A percentile compares a stretch with the other conserved stretches of the same genome.
Evolutionary conservation across 2,888 invertebrate genomes (phyloP).

Genomic region (Pristionchus japonicus): DNA sequence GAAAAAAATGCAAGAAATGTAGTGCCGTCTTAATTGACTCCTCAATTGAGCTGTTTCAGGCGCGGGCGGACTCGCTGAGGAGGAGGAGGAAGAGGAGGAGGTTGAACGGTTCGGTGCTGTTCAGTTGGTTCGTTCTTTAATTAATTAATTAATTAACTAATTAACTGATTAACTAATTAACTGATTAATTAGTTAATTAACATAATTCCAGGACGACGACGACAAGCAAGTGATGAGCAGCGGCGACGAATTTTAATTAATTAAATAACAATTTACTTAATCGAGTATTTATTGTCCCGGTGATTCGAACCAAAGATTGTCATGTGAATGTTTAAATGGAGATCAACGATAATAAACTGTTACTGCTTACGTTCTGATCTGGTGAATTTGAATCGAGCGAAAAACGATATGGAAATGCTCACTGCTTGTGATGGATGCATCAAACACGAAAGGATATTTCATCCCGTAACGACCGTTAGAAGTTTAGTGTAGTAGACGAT

Average conservation of each 20-base stretch:
- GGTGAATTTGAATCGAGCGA: too few relatives aligned
- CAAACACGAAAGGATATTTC: too few relatives aligned
- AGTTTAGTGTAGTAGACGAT: too few relatives aligned
- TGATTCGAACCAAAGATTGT: not conserved
- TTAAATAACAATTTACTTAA: not conserved
- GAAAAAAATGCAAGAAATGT: not conserved
- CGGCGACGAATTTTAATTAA: slow-evolving; percentile 55
- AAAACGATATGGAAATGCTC: too few relatives aligned
- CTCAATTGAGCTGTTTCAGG: slow-evolving; percentile 43
- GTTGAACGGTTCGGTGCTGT: not conserved
- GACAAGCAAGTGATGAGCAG: slow-evolving; percentile 53
- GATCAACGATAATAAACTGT: too few relatives aligned
- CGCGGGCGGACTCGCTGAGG: slow-evolving; percentile 45
- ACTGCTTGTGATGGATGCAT: too few relatives aligned
- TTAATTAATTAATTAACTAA: too few relatives aligned
- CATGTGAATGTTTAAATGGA: too few relatives aligned
- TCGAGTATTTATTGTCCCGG: not conserved
- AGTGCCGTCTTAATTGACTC: slow-evolving; percentile 33
- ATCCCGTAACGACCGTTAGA: too few relatives aligned
- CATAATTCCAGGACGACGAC: slow-evolving; percentile 2
- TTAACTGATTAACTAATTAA: too few relatives aligned
- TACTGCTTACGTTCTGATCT: too few relatives aligned
- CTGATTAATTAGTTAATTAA: too few relatives aligned
- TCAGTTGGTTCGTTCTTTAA: not conserved
- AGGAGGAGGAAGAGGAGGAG: slow-evolving; percentile 1